Percentiles rank a stretch among this genome's conserved stretches.
phyloP scores from a whole-genome alignment of 2,797 vertebrate genomes.

The Lepilemur ruficaudatus region DNA sequence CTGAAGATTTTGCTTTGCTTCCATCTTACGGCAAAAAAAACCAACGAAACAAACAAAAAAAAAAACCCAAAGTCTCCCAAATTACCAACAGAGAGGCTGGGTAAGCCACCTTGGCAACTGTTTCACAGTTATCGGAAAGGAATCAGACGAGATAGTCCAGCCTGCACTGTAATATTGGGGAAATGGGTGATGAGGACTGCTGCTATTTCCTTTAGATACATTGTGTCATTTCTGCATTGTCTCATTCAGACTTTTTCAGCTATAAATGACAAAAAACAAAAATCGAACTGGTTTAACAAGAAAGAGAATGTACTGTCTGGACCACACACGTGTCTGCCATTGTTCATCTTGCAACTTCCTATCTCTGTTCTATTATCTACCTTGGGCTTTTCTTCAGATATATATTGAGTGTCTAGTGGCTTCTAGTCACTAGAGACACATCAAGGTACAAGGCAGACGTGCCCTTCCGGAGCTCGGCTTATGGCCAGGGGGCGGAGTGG shows the following conservation, averaged over 20 bases:
- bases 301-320: background rate
- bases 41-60: background rate
- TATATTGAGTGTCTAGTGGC: background rate
- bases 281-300: background rate
- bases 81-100: background rate
- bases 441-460: background rate
- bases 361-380: background rate
- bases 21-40: background rate
- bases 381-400: background rate
- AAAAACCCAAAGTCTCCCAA: background rate
- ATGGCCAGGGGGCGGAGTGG: fast-evolving
- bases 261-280: background rate
- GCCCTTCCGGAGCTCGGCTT: background rate
- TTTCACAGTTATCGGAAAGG: background rate
- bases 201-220: background rate
- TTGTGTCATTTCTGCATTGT: background rate
- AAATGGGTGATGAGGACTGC: background rate
- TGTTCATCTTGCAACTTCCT: background rate
- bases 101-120: background rate
- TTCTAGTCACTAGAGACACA: background rate
- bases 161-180: background rate
- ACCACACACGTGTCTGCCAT: too few relatives aligned
- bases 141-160: background rate
- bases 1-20: background rate
- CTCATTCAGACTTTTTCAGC: background rate